Percentiles rank a stretch among this genome's conserved stretches.
Evolutionary conservation across 2,888 invertebrate species (phyloP).

Genomic region (Latrodectus elegans): DNA sequence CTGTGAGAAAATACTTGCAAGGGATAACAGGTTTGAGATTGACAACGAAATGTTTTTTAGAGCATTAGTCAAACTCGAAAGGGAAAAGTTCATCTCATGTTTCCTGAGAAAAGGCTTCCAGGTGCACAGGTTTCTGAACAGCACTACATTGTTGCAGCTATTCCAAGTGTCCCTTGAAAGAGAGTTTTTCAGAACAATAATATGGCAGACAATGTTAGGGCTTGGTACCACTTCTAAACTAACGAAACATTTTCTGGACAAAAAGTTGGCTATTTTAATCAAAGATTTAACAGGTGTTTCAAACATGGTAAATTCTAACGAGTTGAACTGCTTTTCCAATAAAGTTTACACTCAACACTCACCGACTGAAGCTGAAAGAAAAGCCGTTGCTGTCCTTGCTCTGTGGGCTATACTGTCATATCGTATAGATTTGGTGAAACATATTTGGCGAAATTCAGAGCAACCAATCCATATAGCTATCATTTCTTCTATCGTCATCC

Average conservation of each 20-base stretch:
- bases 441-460: constrained; percentile 72
- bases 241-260: constrained; percentile 70
- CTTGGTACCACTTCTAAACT: constrained; percentile 68
- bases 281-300: constrained; percentile 73
- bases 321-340: constrained; percentile 73
- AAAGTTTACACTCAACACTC: constrained; percentile 68
- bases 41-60: constrained; percentile 74
- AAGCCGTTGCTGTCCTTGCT: constrained; percentile 70
- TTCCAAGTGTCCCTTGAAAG: constrained; percentile 73
- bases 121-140: constrained; percentile 74
- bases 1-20: constrained; percentile 74
- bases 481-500: constrained; percentile 71
- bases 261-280: constrained; percentile 71
- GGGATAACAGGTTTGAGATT: constrained; percentile 72
- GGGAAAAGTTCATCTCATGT: constrained; percentile 75
- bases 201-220: constrained; percentile 74
- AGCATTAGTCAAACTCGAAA: constrained; percentile 73
- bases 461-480: constrained; percentile 72
- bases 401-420: constrained; percentile 72
- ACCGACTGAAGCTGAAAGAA: constrained; percentile 70
- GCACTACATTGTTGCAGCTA: constrained; percentile 71
- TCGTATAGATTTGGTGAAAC: constrained; percentile 70
- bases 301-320: constrained; percentile 73
- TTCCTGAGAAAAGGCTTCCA: constrained; percentile 75
- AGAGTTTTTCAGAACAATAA: constrained; percentile 74